Evolutionary conservation across 2,888 invertebrate species (phyloP).

Genomic region (Caenorhabditis sp.): DNA sequence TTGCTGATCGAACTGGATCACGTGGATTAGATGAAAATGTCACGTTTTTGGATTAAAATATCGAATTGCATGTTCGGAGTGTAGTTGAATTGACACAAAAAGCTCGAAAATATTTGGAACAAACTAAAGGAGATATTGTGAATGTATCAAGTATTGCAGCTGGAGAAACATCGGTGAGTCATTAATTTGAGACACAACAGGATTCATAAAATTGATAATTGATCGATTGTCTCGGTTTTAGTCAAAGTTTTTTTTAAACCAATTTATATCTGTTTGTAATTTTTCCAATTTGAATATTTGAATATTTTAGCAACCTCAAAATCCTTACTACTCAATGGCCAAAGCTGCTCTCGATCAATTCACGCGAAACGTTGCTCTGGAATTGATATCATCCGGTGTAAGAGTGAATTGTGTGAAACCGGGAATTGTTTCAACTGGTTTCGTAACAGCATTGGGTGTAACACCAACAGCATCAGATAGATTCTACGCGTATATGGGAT

Average conservation of each 20-base stretch:
- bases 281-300: no score
- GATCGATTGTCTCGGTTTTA: no score
- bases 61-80: slow-evolving; percentile 13
- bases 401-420: not conserved
- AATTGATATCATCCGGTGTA: slow-evolving; percentile 11
- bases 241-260: slow-evolving; percentile 8
- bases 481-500: not conserved
- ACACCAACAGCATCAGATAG: no score
- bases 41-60: slow-evolving; percentile 8
- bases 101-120: slow-evolving; percentile 21
- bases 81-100: slow-evolving; percentile 18
- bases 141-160: slow-evolving; percentile 32
- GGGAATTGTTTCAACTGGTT: slow-evolving; percentile 11
- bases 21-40: slow-evolving; percentile 13
- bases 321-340: slow-evolving; percentile 18
- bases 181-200: no score
- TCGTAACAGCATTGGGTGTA: slow-evolving; percentile 17
- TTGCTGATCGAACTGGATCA: slow-evolving; percentile 12
- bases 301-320: no score
- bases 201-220: no score
- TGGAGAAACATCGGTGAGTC: slow-evolving; percentile 11
- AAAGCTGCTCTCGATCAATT: slow-evolving; percentile 29
- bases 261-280: no score
- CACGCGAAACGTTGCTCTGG: slow-evolving; percentile 19
- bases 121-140: slow-evolving; percentile 38